Percentiles rank a stretch among this genome's conserved stretches.
Conservation (phyloP, 2,797 vertebrate species). For the Muscicapa comitata region DNA sequence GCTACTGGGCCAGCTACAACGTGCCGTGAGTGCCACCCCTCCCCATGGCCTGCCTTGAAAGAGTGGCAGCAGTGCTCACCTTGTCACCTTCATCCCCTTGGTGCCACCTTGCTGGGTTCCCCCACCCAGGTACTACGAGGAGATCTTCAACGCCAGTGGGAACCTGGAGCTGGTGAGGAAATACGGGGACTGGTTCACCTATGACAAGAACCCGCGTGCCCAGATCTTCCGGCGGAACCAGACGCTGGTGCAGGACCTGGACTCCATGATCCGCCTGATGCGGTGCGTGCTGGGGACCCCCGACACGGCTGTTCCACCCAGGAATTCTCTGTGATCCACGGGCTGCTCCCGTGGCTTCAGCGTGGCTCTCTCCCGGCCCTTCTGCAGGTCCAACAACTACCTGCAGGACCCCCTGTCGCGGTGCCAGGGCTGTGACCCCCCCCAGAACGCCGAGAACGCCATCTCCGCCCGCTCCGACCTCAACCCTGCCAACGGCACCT, state of each 20-base stretch:
- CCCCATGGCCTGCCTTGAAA: accelerated
- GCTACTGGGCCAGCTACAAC: slow-evolving; percentile 97
- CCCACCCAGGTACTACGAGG: slow-evolving; percentile 80
- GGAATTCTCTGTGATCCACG: accelerated
- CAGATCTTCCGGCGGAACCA: slow-evolving; percentile 92
- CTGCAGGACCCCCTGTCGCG: slow-evolving; percentile 85
- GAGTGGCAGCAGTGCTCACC: not conserved
- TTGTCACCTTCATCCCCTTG: not conserved
- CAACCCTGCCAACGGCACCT: slow-evolving; percentile 88
- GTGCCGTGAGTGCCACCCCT: slow-evolving; percentile 81
- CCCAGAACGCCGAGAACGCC: slow-evolving; percentile 86
- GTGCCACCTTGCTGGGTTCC: not conserved
- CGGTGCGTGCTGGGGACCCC: slow-evolving; percentile 72
- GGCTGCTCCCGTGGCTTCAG: accelerated
- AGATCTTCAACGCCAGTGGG: slow-evolving; percentile 89
- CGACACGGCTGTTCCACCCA: accelerated
- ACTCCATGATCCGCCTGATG: slow-evolving; percentile 91
- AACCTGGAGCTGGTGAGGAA: slow-evolving; percentile 82
- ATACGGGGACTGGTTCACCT: slow-evolving; percentile 91
- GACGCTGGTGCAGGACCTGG: slow-evolving; percentile 79
- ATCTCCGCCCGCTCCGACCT: slow-evolving; percentile 93
- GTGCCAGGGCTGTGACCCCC: slow-evolving; percentile 81
- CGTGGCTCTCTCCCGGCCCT: accelerated
- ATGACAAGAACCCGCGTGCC: slow-evolving; percentile 85
- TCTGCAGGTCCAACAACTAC: slow-evolving; percentile 89